Base-by-base conservation (phyloP, 2,888 invertebrate genomes). In the Boloria euphrosyne region DNA sequence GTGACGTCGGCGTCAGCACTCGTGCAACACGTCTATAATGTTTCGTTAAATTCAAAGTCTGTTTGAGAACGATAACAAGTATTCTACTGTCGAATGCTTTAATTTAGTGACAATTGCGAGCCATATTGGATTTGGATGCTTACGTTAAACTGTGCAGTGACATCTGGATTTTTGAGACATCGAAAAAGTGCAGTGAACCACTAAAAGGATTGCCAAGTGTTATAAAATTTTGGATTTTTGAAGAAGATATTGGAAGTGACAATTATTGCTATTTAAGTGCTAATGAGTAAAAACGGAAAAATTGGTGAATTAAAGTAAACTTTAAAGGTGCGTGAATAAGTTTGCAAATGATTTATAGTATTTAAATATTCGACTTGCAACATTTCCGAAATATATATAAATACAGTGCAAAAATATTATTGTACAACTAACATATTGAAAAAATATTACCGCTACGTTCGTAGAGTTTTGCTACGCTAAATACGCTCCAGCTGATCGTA, bases 41-140 rank as follows among this genome's bases (percentile, higher is more conserved):
- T 89, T 88, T 88, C 89, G 89, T 86, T 89, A 85, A 88, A 86
- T 86, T 87, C 85, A 85, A 91, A 91, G 87, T 89, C 85, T 84
- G 89, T 89, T 90, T 84, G 87, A 93, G 86, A 80, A 81, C 79
- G 80, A 89, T 87, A 91, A 87, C 80, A 72, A 74, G 85, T 92
- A 90, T 83, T 84, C 89, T 91, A 89, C 55, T 57, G 90, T 93
- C 93, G 93, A 93, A 94, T 93, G 93, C 93, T 94, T 94, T 94
- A 94, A 93, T 94, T 94, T 93, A 94, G 94, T 93, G 94, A 93
- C 92, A 94, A 93, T 92, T 93, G 93, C 86, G 78, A 83, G 82
- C 79, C 81, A 77, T 82, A 80, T 82, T 87, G 91, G 89, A 91
- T 90, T 88, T 88, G 88, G 88, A 89, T 89, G 80, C 78, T 82